phyloP scores from a whole-genome alignment of 2,888 invertebrate species.

The Macrophya annulata region DNA sequence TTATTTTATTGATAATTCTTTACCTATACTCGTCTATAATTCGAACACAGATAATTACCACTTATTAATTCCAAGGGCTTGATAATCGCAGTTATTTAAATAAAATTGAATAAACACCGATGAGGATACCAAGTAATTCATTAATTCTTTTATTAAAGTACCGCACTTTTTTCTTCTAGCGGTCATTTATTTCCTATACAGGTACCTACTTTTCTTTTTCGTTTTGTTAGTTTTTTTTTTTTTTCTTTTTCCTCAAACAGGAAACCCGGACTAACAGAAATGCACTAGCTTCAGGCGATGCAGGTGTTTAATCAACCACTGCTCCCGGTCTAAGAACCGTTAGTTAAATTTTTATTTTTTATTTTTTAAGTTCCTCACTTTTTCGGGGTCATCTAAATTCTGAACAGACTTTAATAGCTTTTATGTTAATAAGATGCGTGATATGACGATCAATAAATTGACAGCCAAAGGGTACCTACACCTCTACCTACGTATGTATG shows the following conservation, averaged over 20 bases:
- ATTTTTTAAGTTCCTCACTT: background rate
- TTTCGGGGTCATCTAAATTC: constrained; percentile 15
- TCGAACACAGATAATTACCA: background rate
- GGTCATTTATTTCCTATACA: background rate
- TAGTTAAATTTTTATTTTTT: background rate
- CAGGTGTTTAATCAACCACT: constrained; percentile 39
- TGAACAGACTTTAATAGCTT: background rate
- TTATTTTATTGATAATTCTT: background rate
- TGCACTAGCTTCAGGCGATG: constrained; percentile 26
- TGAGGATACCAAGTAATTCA: background rate
- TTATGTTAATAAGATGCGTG: background rate
- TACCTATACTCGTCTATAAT: background rate
- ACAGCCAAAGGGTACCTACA: background rate
- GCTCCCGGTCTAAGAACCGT: constrained; percentile 9
- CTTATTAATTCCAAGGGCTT: background rate
- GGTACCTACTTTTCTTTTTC: background rate
- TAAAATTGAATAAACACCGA: background rate
- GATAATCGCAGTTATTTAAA: constrained; percentile 5
- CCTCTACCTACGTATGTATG: no score
- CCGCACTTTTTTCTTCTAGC: background rate
- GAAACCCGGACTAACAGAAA: constrained; percentile 14
- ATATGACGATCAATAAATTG: background rate
- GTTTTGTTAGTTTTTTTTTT: constrained; percentile 5
- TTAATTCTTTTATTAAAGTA: background rate
- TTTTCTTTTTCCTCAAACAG: background rate